phyloP scores from a whole-genome alignment of 2,888 invertebrate species.

The Steinernema carpocapsae region DNA sequence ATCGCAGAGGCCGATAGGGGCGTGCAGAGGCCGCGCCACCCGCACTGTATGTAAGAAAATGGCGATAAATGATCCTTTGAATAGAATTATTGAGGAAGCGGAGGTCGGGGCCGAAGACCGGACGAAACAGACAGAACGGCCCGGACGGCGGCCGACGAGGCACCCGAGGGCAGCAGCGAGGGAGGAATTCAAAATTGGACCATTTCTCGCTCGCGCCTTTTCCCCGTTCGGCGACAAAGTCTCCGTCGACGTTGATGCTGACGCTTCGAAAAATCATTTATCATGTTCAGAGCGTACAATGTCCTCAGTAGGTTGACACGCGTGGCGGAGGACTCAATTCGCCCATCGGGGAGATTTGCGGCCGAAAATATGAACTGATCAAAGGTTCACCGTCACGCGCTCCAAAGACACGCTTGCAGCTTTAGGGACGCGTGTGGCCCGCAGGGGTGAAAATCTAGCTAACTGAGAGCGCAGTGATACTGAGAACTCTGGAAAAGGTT shows the following conservation, averaged over 20 bases:
- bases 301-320: slow-evolving; percentile 33
- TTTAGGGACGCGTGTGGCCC: no score
- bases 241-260: slow-evolving; percentile 3
- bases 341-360: no score
- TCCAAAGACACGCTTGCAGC: no score
- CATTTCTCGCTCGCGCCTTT: slow-evolving; percentile 30
- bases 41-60: slow-evolving; percentile 33
- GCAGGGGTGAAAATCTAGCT: no score
- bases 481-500: no score
- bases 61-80: slow-evolving; percentile 35
- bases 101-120: slow-evolving; percentile 5
- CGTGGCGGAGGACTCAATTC: neutral
- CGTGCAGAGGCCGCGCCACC: neutral
- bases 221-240: slow-evolving; percentile 25
- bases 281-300: slow-evolving; percentile 15
- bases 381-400: no score
- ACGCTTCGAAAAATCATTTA: slow-evolving; percentile 31
- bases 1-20: neutral
- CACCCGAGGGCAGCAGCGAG: neutral
- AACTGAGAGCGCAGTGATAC: no score
- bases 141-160: neutral
- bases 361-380: no score
- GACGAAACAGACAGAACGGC: neutral
- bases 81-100: slow-evolving; percentile 29
- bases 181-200: slow-evolving; percentile 21